Base-by-base conservation (phyloP, 2,888 invertebrate genomes). In the Tuta absoluta region DNA sequence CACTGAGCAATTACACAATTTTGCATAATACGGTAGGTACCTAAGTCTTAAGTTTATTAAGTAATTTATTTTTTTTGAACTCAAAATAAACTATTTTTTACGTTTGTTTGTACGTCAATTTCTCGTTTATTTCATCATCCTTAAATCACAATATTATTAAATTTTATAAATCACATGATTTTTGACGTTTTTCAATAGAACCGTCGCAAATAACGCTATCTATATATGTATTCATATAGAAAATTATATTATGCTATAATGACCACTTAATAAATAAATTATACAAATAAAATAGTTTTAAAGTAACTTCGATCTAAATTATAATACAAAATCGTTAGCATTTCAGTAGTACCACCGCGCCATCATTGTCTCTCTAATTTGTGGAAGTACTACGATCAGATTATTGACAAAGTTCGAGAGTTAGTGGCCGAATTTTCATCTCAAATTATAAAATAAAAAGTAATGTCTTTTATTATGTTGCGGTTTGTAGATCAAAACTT, bases 51-150 rank as follows among this genome's bases (percentile, higher is more conserved):
- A 19, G 10, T 48, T 5, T 10, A 19, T 49, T 49, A 19, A 49
- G 21, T 49, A 21, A 19, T 49, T 49, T 23, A 53, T 24, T n/a
- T 33, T 33, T 33, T 12, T n/a, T 21, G 8, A 33, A 17, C 5
- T 33, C 17, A 56, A 56, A 56, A 56, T 33, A 33, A 56, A 28
- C 2, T 53, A 33, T 56, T 56, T 56, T n/a, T 24, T 28, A 24
- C 33, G n/a, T 56, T 56, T 56, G 12, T 56, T 56, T 56, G 51
- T 56, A 33, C 24, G 10, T 28, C 17, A 17, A 33, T 33, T 53
- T 28, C 53, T 56, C 5, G 1, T 56, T 56, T 56, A 56, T 56
- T 56, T 33, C 33, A 33, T 7, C 10, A 45, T 24, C 24, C 14
- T 19, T 24, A 23, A 1, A 24, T 53, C 14, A 12, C 51, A 23